Evolutionary conservation across 2,888 invertebrate species (phyloP).

Genomic region (Catocala nupta): DNA sequence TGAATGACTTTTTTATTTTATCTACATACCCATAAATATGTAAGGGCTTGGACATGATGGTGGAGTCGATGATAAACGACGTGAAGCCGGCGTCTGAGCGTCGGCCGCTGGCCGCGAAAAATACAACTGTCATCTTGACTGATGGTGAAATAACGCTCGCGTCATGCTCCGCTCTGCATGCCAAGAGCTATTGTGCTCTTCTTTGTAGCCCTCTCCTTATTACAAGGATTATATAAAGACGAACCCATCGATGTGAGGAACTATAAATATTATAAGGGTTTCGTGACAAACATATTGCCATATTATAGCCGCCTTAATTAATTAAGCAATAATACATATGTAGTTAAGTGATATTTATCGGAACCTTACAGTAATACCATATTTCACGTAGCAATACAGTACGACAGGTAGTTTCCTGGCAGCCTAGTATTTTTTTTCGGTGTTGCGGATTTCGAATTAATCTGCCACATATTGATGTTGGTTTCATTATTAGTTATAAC

Average conservation of each 20-base stretch:
- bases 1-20: constrained; percentile 42
- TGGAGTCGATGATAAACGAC: constrained; percentile 83
- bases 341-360: constrained; percentile 9
- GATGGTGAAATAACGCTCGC: constrained; percentile 82
- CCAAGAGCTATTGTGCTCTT: constrained; percentile 77
- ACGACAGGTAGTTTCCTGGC: too few species aligned
- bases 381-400: too few species aligned
- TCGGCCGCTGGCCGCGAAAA: constrained; percentile 84
- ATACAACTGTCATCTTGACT: constrained; percentile 86
- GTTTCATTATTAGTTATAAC: too few species aligned
- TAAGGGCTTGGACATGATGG: constrained; percentile 72
- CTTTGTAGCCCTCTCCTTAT: constrained; percentile 75
- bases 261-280: constrained; percentile 49
- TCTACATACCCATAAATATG: constrained; percentile 73
- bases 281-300: constrained; percentile 13
- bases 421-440: too few species aligned
- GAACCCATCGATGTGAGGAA: constrained; percentile 60
- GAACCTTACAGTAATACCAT: neutral
- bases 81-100: constrained; percentile 77
- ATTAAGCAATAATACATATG: constrained; percentile 3
- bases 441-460: too few species aligned
- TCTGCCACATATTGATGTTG: too few species aligned
- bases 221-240: constrained; percentile 72
- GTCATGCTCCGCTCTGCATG: constrained; percentile 82
- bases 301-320: constrained; percentile 1